Conservation (phyloP, 2,113 vertebrate genomes). For the Sarotherodon lohbergeri region DNA sequence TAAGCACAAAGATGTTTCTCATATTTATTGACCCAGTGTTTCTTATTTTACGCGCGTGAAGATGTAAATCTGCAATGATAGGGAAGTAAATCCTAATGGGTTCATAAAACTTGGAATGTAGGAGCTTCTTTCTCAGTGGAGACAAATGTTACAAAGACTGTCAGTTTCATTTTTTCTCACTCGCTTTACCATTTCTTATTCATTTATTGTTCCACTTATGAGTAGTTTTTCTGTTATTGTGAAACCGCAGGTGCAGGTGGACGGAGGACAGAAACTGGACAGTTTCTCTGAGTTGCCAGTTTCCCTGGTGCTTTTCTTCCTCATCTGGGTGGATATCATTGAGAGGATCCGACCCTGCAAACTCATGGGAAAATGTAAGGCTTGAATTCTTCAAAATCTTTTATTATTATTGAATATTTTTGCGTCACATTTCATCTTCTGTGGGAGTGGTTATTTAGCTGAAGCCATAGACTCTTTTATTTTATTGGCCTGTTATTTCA, state of each 20-base stretch:
- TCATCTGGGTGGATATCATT: conserved; percentile 74
- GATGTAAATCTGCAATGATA: neutral
- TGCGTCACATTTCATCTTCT: neutral
- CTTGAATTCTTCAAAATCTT: neutral
- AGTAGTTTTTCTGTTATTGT: neutral
- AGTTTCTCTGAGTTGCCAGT: conserved; percentile 72
- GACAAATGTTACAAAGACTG: neutral
- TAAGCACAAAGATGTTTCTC: neutral
- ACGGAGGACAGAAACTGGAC: conserved; percentile 12
- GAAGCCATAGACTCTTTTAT: neutral
- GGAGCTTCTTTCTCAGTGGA: neutral
- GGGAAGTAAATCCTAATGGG: neutral
- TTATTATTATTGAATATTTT: neutral
- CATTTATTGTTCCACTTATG: neutral
- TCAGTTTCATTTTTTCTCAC: neutral
- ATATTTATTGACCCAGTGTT: neutral
- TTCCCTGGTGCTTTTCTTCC: conserved; percentile 74
- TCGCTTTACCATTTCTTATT: neutral
- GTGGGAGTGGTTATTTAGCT: neutral
- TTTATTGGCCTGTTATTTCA: neutral
- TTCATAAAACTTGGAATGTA: conserved; percentile 11
- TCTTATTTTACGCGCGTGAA: neutral
- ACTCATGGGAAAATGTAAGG: conserved; percentile 67
- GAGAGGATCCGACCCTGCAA: conserved; percentile 74
- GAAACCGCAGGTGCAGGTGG: conserved; percentile 61